Evolutionary conservation across 1,140 invertebrate species (phyloP), one percentile per base, ranked within the genome.

Genomic region (Magallana angulata): DNA sequence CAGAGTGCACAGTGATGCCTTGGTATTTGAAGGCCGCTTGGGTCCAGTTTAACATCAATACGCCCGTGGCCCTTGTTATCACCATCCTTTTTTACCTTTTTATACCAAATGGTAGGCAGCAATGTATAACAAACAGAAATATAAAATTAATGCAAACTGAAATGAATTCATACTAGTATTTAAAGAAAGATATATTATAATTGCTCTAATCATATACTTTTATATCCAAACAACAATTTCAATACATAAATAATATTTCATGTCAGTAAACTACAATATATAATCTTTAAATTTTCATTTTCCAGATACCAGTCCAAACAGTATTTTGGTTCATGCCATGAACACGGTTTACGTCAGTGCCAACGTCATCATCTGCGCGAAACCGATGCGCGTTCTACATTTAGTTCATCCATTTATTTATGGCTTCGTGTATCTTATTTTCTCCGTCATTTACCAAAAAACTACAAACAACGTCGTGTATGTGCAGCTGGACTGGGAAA

Each of bases 301-400:
- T 89, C 64, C 82, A 89, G 88, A 30, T 85, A n/a, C 30, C 7
- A 14, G 48, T 57, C 36, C 88, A 6, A 18, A 68, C 24, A 89
- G 85, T 48, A 82, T 89, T 56, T 64, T 57, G 30, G 88, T 82
- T 58, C 97, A 98, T 93, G 96, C 96, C 16, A 95, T 96, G 80
- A 98, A 97, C 94, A 96, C 96, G 7, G 90, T 97, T 6, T 94
- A 97, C 62, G 97, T 97, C 96, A 90, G 97, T 16, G 90, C 96
- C 11, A 97, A 98, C 94, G 92, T 97, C 76, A 95, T 96, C 81
- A 93, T 97, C 18, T 96, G 96, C 1, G 96, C 95, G 5, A 96
- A 97, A 91, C 97, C 97, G 0, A 95, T 97, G 60, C 95, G 96
- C 58, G 86, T 97, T 16, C 92, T 96, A 2, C 96, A 97, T 91